Evolutionary conservation across 1,140 invertebrate species (phyloP), one percentile per base, ranked within the genome.

Genomic region (Micrasema minimum): DNA sequence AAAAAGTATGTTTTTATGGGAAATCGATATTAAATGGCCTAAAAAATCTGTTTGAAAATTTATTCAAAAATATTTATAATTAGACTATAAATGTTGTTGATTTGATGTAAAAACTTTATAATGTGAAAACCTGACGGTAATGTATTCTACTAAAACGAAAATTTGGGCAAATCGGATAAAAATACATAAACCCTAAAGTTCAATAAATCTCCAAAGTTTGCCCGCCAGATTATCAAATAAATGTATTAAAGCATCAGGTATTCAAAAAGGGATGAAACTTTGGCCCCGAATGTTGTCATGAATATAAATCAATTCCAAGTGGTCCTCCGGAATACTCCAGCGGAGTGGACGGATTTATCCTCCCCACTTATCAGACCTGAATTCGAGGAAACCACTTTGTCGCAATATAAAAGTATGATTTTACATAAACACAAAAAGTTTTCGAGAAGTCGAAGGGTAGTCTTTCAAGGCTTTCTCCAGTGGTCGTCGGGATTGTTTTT

Each of bases 391-490:
- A 69, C 71, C 72, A 62, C 69, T 71, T 67, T 71, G 48, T 53
- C 37, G 35, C 37, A 57, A 66, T 69, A 69, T 73, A 67, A 73
- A 73, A 73, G 72, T 73, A 73, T 69, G 69, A 73, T 73, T 73
- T 73, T 66, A 64, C 45, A 68, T 65, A 73, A 73, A 69, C 72
- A 73, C 66, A 31, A 50, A 53, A 67, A 67, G 31, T 67, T 67
- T 67, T 50, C 31, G 53, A 59, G 55, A 59, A 66, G 23, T 66
- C 35, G 22, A 35, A 26, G 38, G 50, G 48, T 67, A 67, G 55
- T 67, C 65, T 50, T 59, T 59, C 55, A 31, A 31, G 26, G 26
- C 35, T 18, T 22, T 22, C 55, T n/a, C 55, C 26, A 31, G 51
- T 23, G 51, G 51, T 55, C 51, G 26, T 18, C 23, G 4, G 55